Evolutionary conservation across 2,113 vertebrate species (phyloP).

Genomic region (Mus pahari): DNA sequence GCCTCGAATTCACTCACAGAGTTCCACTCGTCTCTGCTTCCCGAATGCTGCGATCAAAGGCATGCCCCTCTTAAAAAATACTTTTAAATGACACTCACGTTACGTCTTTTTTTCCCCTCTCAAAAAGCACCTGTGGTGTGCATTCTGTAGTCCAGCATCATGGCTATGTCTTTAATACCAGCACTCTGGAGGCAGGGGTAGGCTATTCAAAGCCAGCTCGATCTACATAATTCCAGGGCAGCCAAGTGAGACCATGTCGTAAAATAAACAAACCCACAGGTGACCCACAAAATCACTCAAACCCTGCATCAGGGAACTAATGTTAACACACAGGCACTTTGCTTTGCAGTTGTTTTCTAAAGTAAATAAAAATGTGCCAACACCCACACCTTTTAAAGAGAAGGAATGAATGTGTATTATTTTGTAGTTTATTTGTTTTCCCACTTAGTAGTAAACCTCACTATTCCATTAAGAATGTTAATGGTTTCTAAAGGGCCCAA

Average conservation of each 20-base stretch:
- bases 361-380: not conserved
- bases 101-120: not conserved
- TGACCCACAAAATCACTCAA: not conserved
- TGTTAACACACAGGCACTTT: not conserved
- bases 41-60: too few relatives aligned
- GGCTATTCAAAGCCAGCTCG: not conserved
- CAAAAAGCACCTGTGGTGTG: not conserved
- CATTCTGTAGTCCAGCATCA: too few relatives aligned
- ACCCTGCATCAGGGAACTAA: not conserved
- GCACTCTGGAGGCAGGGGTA: not conserved
- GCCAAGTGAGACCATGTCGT: not conserved
- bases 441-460: not conserved
- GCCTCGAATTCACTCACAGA: too few relatives aligned
- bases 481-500: not conserved
- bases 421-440: not conserved
- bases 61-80: too few relatives aligned
- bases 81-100: not conserved
- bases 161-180: not conserved
- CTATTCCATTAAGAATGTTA: not conserved
- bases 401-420: not conserved
- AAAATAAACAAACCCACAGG: not conserved
- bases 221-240: not conserved
- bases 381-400: not conserved
- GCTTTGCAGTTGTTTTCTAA: not conserved
- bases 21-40: too few relatives aligned